These are phyloP conservation scores for Bucorvus abyssinicus DNA, from an alignment of 2,797 vertebrate genomes.

Conservation along the genomic window DNA sequence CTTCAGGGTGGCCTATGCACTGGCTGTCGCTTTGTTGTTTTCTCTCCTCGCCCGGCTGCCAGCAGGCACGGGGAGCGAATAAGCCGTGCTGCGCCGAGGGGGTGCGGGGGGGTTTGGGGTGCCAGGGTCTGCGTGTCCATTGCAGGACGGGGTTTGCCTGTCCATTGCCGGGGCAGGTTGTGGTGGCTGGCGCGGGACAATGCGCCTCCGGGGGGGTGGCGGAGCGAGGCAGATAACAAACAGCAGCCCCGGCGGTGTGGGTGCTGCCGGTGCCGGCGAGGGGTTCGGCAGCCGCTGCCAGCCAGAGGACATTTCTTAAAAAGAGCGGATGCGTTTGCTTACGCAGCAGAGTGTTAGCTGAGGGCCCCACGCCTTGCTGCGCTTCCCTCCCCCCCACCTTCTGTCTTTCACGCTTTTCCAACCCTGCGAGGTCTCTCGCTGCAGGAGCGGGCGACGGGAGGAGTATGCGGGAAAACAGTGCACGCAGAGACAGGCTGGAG, in stretches of 20 bases:
- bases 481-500: neutral
- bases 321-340: neutral
- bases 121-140: neutral
- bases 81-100: neutral
- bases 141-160: neutral
- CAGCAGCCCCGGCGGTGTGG: neutral
- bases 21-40: neutral
- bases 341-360: neutral
- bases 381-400: neutral
- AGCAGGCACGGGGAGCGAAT: neutral
- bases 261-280: neutral
- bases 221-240: neutral
- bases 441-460: conserved; percentile 3
- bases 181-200: neutral
- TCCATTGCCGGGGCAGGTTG: neutral
- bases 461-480: neutral
- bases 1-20: neutral
- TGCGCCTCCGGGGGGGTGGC: neutral
- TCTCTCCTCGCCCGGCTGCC: neutral
- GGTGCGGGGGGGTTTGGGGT: neutral
- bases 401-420: neutral
- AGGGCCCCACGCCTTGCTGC: neutral
- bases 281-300: neutral
- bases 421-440: conserved; percentile 4
- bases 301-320: conserved; percentile 51